phyloP scores from a whole-genome alignment of 2,797 vertebrate species.

The Scyliorhinus canicula region DNA sequence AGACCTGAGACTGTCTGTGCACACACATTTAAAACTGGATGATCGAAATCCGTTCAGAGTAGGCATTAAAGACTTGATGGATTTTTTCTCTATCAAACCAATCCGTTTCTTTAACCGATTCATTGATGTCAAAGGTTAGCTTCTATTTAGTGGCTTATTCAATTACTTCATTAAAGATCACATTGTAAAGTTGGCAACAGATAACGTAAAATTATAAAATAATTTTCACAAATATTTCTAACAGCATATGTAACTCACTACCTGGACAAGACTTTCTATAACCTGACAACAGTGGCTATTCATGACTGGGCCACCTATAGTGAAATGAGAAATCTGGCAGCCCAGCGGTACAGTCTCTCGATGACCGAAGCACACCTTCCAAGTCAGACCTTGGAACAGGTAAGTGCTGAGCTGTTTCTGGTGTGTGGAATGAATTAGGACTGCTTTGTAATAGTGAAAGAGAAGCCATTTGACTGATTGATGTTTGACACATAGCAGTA shows the following conservation, averaged over 20 bases:
- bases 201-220: not conserved
- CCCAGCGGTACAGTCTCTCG: constrained; percentile 83
- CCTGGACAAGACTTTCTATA: constrained; percentile 97
- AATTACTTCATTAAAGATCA: not conserved
- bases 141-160: not conserved
- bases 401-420: constrained; percentile 46
- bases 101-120: constrained; percentile 95
- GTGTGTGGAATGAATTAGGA: constrained; percentile 2
- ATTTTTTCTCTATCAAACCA: constrained; percentile 91
- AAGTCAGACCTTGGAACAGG: constrained; percentile 97
- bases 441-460: not conserved
- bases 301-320: constrained; percentile 99
- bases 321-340: constrained; percentile 97
- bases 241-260: constrained; percentile 92
- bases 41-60: constrained; percentile 97
- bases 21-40: constrained; percentile 91
- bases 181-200: not conserved
- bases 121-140: constrained; percentile 89
- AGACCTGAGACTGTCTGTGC: constrained; percentile 91
- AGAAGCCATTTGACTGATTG: not conserved
- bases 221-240: constrained; percentile 1
- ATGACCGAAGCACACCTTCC: constrained; percentile 97
- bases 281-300: constrained; percentile 91
- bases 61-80: constrained; percentile 92
- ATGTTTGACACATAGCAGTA: not conserved